Conservation (phyloP, 2,888 invertebrate genomes). For the Oligia latruncula region DNA sequence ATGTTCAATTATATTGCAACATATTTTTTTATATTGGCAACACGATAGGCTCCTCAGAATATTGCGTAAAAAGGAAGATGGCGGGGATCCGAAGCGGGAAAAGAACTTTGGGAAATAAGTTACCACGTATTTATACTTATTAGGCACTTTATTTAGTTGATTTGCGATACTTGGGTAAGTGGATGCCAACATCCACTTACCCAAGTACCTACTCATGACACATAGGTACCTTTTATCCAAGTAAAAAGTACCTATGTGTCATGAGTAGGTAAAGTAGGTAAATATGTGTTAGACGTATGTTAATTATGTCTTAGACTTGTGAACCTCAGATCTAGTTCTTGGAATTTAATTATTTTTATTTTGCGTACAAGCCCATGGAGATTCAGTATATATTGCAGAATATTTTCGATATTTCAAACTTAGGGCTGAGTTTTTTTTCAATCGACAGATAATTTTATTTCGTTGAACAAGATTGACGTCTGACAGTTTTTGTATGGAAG, state of each 20-base stretch:
- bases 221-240: too few relatives aligned
- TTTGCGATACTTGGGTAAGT: conserved; percentile 10
- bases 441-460: too few relatives aligned
- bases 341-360: too few relatives aligned
- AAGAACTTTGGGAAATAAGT: conserved; percentile 31
- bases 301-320: neutral
- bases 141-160: conserved; percentile 25
- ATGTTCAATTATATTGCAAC: conserved; percentile 65
- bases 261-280: neutral
- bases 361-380: too few relatives aligned
- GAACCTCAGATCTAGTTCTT: too few relatives aligned
- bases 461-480: too few relatives aligned
- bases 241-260: neutral
- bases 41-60: conserved; percentile 43
- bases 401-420: too few relatives aligned
- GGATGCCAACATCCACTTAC: neutral
- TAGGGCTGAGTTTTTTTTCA: too few relatives aligned
- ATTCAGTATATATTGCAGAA: too few relatives aligned
- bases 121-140: conserved; percentile 27
- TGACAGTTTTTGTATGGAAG: too few relatives aligned
- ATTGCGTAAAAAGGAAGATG: conserved; percentile 33
- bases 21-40: conserved; percentile 64
- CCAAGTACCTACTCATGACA: neutral
- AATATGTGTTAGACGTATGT: neutral
- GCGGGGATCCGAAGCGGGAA: conserved; percentile 14